Evolutionary conservation across 2,888 invertebrate genomes (phyloP).

Genomic region (Chrysodeixis includens): DNA sequence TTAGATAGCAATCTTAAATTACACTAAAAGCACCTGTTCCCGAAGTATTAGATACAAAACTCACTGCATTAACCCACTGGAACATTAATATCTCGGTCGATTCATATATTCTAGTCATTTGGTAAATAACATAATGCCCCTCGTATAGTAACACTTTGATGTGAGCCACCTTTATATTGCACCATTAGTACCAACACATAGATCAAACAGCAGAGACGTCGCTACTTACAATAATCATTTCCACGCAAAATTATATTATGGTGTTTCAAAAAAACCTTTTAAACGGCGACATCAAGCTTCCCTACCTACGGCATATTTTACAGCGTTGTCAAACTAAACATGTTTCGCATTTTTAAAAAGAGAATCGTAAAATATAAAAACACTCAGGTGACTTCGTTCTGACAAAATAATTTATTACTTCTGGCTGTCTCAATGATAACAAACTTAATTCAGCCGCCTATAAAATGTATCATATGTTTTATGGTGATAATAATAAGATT

Average conservation of each 20-base stretch:
- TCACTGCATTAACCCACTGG: neutral
- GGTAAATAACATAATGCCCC: constrained; percentile 12
- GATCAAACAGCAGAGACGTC: constrained; percentile 30
- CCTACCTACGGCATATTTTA: constrained; percentile 56
- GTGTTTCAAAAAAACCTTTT: constrained; percentile 55
- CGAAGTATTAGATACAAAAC: constrained; percentile 4
- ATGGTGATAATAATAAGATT: neutral
- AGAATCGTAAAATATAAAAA: constrained; percentile 71
- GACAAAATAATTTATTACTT: constrained; percentile 74
- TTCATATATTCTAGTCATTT: neutral
- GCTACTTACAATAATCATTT: constrained; percentile 38
- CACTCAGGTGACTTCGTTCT: constrained; percentile 76
- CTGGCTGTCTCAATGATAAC: constrained; percentile 51
- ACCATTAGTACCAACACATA: constrained; percentile 27
- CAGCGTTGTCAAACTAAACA: constrained; percentile 65
- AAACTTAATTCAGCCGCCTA: constrained; percentile 18
- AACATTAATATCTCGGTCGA: constrained; percentile 9
- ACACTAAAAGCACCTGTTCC: neutral
- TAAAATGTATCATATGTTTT: constrained; percentile 1
- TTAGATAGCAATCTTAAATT: constrained; percentile 1
- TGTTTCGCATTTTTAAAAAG: constrained; percentile 70
- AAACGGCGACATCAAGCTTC: constrained; percentile 51
- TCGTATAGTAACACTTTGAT: constrained; percentile 22
- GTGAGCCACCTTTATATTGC: neutral
- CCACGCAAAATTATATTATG: constrained; percentile 24